Base-by-base conservation (phyloP, 1,140 invertebrate genomes). In the Drosophila yakuba region DNA sequence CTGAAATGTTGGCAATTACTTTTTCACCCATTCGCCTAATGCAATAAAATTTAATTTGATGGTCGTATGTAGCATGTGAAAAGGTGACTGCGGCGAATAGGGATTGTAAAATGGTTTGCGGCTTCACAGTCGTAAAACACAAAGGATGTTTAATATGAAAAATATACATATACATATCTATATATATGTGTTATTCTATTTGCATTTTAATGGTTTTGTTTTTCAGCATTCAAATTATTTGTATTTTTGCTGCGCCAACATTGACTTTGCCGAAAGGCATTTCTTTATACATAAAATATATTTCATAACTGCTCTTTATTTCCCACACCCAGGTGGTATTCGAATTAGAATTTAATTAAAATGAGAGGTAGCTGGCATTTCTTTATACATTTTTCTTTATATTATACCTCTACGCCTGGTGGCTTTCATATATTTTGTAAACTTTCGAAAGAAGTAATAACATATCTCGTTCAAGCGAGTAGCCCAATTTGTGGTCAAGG, bases 1-100 rank as follows among this genome's bases (percentile, higher is more conserved):
- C 52, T 45, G 36, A 82, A 82, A 83, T 47, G 79, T 38, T 62
- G 60, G 55, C 59, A 67, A 54, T 75, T 83, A 60, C 66, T 74
- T 72, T 80, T 82, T 75, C 61, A 78, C 55, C 73, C 74, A 76
- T 82, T 75, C 66, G 62, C 57, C 74, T 85, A 88, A 88, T 85
- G 78, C 61, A 85, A 85, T 85, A 85, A 85, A 85, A 88, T 85
- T 82, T 78, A 88, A 88, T 88, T 85, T 88, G 69, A 85, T 85
- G 62, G 72, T 41, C 56, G 57, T 50, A 72, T 48, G 72, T 41
- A 51, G 57, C 43, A 72, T 51, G 67, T 76, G 63, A 43, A 69
- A 72, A 69, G 66, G 63, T 55, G 58, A 71, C 48, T 74, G 59
- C 64, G 38, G 59, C 64, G 38, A 56, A 58, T 39, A 43, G 56